Percentiles rank a stretch among this genome's conserved stretches.
These are phyloP conservation scores for Turnix velox DNA, from an alignment of 2,113 vertebrate genomes.

Conservation along the genomic window DNA sequence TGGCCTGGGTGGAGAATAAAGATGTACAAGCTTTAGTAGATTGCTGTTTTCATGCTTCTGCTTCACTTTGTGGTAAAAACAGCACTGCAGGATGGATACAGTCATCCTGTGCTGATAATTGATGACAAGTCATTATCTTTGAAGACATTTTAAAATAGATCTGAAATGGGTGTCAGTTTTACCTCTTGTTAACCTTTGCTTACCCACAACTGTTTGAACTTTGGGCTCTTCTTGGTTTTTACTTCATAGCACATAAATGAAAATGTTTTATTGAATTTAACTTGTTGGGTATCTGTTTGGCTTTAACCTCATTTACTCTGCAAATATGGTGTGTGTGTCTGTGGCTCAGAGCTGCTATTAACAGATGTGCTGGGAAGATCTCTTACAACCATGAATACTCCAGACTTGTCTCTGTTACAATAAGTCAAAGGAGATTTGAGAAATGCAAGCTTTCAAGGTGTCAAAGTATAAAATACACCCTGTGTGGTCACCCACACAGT, in stretches of 20 bases:
- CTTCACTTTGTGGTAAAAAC: neutral
- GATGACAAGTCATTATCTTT: neutral
- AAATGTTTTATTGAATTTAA: neutral
- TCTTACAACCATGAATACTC: neutral
- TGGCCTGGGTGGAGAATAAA: slow-evolving; percentile 57
- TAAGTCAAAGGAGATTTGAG: neutral
- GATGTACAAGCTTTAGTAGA: neutral
- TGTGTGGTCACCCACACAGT: neutral
- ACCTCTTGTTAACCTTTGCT: neutral
- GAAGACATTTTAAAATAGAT: neutral
- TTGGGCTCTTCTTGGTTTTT: neutral
- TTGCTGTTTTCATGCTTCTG: neutral
- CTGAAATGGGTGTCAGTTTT: neutral
- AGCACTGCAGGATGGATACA: neutral
- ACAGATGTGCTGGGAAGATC: neutral
- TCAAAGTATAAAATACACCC: neutral
- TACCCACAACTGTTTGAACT: neutral
- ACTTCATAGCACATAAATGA: neutral
- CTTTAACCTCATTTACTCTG: neutral
- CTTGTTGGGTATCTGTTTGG: neutral
- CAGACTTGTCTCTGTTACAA: neutral
- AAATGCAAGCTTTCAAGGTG: neutral
- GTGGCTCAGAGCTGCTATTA: neutral
- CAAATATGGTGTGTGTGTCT: neutral
- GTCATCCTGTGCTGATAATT: neutral